Evolutionary conservation across 2,797 vertebrate species (phyloP).

Genomic region (Leuciscus waleckii): DNA sequence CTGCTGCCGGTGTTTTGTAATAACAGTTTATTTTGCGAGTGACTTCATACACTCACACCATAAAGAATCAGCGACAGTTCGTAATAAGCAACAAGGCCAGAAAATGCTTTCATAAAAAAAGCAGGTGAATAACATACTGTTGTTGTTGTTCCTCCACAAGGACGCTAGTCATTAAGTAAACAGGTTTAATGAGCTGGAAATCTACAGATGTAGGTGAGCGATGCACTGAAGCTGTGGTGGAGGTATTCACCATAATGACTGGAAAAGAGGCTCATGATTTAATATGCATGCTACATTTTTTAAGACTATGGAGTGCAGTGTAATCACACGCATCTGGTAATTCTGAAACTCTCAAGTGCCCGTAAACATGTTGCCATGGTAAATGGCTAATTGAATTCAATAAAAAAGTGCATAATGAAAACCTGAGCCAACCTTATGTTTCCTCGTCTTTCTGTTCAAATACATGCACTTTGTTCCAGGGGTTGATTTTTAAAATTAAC

Average conservation of each 20-base stretch:
- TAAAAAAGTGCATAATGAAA: conserved; percentile 17
- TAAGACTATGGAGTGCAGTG: conserved; percentile 9
- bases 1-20: conserved; percentile 62
- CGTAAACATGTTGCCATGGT: conserved; percentile 22
- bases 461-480: not conserved
- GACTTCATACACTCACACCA: conserved; percentile 67
- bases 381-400: conserved; percentile 34
- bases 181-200: conserved; percentile 63
- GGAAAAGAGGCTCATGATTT: conserved; percentile 16
- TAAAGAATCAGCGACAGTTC: conserved; percentile 54
- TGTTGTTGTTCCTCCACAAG: conserved; percentile 62
- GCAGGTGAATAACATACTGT: conserved; percentile 45
- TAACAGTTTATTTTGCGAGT: conserved; percentile 62
- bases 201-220: conserved; percentile 30
- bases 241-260: conserved; percentile 15
- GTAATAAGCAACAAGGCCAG: conserved; percentile 60
- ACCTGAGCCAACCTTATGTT: not conserved
- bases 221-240: conserved; percentile 18
- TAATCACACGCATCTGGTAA: conserved; percentile 7
- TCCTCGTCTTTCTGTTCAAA: not conserved
- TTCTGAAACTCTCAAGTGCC: conserved; percentile 15
- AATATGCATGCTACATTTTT: conserved; percentile 8
- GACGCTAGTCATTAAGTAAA: conserved; percentile 64
- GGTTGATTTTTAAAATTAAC: no score
- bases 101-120: conserved; percentile 69